Percentiles rank a stretch among this genome's conserved stretches.
Evolutionary conservation across 2,888 invertebrate species (phyloP).

Genomic region (Watsonalla cultraria): DNA sequence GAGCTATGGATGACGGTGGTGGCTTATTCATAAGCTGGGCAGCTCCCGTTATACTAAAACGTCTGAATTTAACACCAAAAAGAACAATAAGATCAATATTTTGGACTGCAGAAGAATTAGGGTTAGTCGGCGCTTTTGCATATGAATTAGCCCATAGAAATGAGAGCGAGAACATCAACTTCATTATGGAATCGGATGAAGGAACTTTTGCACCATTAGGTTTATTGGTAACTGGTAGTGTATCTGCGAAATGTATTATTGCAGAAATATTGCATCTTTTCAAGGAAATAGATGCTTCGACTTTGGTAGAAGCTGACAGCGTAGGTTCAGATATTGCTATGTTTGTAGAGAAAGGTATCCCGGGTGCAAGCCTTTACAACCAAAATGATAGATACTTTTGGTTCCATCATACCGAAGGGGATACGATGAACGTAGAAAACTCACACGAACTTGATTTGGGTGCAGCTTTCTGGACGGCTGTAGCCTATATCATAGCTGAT

Average conservation of each 20-base stretch:
- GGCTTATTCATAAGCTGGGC: slow-evolving; percentile 90
- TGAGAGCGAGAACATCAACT: slow-evolving; percentile 80
- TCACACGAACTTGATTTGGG: slow-evolving; percentile 83
- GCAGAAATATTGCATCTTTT: slow-evolving; percentile 83
- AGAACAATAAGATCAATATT: slow-evolving; percentile 86
- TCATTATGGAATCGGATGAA: slow-evolving; percentile 90
- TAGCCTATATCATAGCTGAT: slow-evolving; percentile 88
- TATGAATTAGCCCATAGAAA: slow-evolving; percentile 81
- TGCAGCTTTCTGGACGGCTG: slow-evolving; percentile 88
- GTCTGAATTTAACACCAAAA: slow-evolving; percentile 81
- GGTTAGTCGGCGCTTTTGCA: slow-evolving; percentile 81
- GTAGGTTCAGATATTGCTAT: slow-evolving; percentile 85
- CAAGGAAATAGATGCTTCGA: slow-evolving; percentile 82
- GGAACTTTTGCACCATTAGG: slow-evolving; percentile 89
- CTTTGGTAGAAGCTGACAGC: slow-evolving; percentile 67
- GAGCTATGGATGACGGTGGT: slow-evolving; percentile 93
- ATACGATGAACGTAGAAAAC: slow-evolving; percentile 87
- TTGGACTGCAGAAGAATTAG: slow-evolving; percentile 90
- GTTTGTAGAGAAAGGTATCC: slow-evolving; percentile 82
- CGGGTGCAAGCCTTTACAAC: slow-evolving; percentile 84
- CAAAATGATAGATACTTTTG: slow-evolving; percentile 83
- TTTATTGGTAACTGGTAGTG: slow-evolving; percentile 81
- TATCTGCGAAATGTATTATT: slow-evolving; percentile 82
- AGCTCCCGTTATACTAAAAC: slow-evolving; percentile 82
- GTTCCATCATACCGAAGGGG: slow-evolving; percentile 89